These are phyloP conservation scores for Mus spretus DNA, from an alignment of 2,797 vertebrate genomes.

Conservation along the genomic window DNA sequence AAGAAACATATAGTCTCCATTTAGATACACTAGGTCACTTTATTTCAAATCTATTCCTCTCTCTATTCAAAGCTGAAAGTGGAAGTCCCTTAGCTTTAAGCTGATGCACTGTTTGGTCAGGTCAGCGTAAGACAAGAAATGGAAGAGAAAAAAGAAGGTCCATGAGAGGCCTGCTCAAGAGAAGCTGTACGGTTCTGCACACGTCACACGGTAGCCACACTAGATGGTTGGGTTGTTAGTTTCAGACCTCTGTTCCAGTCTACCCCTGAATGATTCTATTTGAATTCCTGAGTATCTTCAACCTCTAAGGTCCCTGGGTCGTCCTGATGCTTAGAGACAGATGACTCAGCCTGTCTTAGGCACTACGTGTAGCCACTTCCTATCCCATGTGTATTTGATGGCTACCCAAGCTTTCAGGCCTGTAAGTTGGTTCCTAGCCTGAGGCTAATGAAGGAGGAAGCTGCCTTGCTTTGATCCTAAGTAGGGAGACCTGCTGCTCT, in stretches of 20 bases:
- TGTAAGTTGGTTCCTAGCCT: background rate
- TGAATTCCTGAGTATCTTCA: conserved; percentile 32
- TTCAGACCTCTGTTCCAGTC: background rate
- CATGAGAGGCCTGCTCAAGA: background rate
- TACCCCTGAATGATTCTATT: conserved; percentile 26
- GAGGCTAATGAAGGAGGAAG: background rate
- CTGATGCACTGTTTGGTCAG: fast-evolving
- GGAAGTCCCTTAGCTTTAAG: background rate
- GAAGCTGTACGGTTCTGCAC: background rate
- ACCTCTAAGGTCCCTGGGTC: background rate
- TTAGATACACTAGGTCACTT: background rate
- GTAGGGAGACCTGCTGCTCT: background rate
- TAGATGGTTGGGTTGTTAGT: background rate
- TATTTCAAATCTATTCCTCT: background rate
- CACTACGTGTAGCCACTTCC: background rate
- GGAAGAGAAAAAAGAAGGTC: background rate
- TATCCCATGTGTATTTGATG: background rate
- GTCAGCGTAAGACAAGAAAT: too few species aligned
- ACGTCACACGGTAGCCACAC: background rate
- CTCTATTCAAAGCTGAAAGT: background rate
- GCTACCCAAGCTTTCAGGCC: background rate
- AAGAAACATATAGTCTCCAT: too few species aligned
- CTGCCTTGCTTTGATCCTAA: background rate
- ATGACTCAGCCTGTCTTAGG: background rate
- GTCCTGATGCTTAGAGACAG: background rate